Evolutionary conservation across 2,113 vertebrate genomes (phyloP).

Genomic region (Misgurnus mizolepis): DNA sequence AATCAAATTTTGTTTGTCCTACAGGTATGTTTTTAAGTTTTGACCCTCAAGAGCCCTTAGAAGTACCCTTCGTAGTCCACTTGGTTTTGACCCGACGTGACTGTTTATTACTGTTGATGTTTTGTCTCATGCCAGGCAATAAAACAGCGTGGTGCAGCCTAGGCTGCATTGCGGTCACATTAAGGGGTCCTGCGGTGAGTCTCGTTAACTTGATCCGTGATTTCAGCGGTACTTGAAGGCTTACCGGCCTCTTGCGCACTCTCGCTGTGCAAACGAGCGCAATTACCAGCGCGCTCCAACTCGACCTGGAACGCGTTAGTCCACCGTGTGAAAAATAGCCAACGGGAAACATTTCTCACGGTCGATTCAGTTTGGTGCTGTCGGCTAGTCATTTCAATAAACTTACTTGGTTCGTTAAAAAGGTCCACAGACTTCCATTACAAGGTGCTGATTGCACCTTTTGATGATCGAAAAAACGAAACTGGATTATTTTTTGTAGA

Average conservation of each 20-base stretch:
- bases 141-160: conserved; percentile 61
- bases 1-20: too few species aligned
- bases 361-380: neutral
- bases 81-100: neutral
- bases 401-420: neutral
- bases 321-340: conserved; percentile 30
- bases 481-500: neutral
- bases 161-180: conserved; percentile 64
- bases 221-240: conserved; percentile 56
- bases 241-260: conserved; percentile 1
- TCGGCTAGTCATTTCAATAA: neutral
- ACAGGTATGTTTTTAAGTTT: too few species aligned
- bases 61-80: neutral
- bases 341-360: conserved; percentile 3
- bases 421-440: conserved; percentile 1
- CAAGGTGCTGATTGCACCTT: neutral
- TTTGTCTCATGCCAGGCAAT: conserved; percentile 51
- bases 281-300: conserved; percentile 53
- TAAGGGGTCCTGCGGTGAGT: conserved; percentile 63
- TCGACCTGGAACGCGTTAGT: conserved; percentile 35
- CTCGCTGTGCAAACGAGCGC: conserved; percentile 36
- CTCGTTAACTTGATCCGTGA: conserved; percentile 63
- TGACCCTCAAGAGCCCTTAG: neutral
- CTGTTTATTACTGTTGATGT: conserved; percentile 29
- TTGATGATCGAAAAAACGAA: neutral